Conservation (phyloP, 2,113 vertebrate genomes). For the Carassius gibelio region DNA sequence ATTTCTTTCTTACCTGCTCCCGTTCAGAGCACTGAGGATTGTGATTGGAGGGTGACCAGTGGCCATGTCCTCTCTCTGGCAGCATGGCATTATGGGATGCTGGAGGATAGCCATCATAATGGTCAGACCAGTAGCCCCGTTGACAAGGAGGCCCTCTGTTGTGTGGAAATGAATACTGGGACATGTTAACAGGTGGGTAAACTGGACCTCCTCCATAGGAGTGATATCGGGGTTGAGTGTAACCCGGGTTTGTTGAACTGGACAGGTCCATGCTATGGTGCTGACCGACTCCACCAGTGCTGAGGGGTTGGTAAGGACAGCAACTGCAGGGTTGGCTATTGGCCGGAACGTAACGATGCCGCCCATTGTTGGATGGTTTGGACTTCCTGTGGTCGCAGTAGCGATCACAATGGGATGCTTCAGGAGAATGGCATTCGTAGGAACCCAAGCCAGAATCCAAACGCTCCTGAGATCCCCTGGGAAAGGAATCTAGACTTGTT, state of each 20-base stretch:
- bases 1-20: conserved; percentile 81
- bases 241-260: conserved; percentile 54
- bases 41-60: conserved; percentile 6
- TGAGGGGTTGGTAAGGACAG: conserved; percentile 55
- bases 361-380: conserved; percentile 41
- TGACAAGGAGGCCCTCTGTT: conserved; percentile 49
- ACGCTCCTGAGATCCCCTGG: conserved; percentile 74
- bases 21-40: conserved; percentile 71
- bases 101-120: conserved; percentile 57
- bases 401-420: conserved; percentile 65
- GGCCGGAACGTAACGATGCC: conserved; percentile 50
- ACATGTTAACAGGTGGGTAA: conserved; percentile 45
- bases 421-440: conserved; percentile 81
- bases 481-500: conserved; percentile 64
- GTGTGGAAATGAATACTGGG: conserved; percentile 73
- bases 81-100: not conserved
- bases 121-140: conserved; percentile 81
- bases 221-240: conserved; percentile 61
- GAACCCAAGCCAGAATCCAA: conserved; percentile 90
- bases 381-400: conserved; percentile 53
- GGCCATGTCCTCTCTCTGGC: conserved; percentile 55
- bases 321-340: conserved; percentile 67
- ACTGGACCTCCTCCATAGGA: conserved; percentile 61
- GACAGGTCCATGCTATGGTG: conserved; percentile 48
- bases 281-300: conserved; percentile 49